Evolutionary conservation across 2,888 invertebrate species (phyloP).

Genomic region (Mesochorus sp.): DNA sequence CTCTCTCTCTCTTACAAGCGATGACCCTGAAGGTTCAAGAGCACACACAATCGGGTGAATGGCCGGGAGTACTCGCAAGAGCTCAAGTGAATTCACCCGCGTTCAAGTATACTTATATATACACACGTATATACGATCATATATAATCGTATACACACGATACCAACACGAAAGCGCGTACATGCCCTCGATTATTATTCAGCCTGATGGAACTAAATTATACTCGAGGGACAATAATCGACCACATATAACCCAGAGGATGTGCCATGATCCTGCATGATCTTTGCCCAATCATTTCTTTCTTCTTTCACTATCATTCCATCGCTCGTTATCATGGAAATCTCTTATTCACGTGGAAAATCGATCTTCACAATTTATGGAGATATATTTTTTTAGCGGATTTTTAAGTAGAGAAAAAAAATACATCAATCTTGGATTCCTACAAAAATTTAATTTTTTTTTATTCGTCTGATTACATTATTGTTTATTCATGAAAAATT

Average conservation of each 20-base stretch:
- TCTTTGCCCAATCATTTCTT: constrained; percentile 38
- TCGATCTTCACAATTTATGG: too few species aligned
- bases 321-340: not conserved
- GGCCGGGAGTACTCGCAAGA: constrained; percentile 67
- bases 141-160: not conserved
- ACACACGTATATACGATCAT: not conserved
- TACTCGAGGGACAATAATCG: constrained; percentile 53
- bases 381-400: too few species aligned
- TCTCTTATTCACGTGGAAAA: constrained; percentile 8
- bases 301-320: constrained; percentile 12
- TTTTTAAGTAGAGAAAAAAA: too few species aligned
- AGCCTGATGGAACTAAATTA: constrained; percentile 52
- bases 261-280: constrained; percentile 21
- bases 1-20: constrained; percentile 57
- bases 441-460: too few species aligned
- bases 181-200: constrained; percentile 60
- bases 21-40: constrained; percentile 81
- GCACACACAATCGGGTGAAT: constrained; percentile 74
- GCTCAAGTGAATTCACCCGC: constrained; percentile 60
- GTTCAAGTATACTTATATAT: constrained; percentile 2
- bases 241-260: constrained; percentile 32
- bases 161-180: too few species aligned
- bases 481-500: not conserved
- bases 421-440: too few species aligned
- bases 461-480: too few species aligned